Base-by-base conservation (phyloP, 2,797 vertebrate species). In the Melanitta fusca region DNA sequence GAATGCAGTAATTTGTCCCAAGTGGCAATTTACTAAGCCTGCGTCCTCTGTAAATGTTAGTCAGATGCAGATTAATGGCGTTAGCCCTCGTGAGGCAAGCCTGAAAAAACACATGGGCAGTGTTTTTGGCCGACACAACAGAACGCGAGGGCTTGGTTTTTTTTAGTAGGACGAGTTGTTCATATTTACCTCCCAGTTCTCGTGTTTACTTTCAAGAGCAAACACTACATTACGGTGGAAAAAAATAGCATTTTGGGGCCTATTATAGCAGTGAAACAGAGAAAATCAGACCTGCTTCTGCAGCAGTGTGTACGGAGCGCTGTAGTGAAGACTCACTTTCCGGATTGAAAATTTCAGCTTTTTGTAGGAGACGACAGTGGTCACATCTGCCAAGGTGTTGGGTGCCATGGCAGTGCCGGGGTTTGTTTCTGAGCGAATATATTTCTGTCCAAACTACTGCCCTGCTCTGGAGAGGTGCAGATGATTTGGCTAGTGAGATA, bases 391-490 rank as follows among this genome's bases (percentile, higher is more conserved):
- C 18, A 51, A 84, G 41, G 54, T 21, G 34, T 24, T 75, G 4
- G 2, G 2, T 79, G 64, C 68, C 27, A 5, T 17, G 21, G 11
- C 47, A 19, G 13, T 0, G 0, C 5, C 0, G 1, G 68, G 53
- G 14, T 41, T 88, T 71, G 25, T 89, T 74, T n/a, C 30, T 70
- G 6, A 17, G 38, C 22, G 65, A 60, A n/a, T 11, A 6, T 45
- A n/a, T 51, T 65, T 20, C 32, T 51, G 32, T 32, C 72, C 38
- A 36, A 85, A 57, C 25, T 27, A 0, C 57, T 72, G 38, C 22
- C 5, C 13, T 32, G 0, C 43, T 75, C 45, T 43, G 3, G 14
- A 27, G 54, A 74, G 51, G 34, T 79, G 60, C 51, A 14, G 38
- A 1, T 36, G 32, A 58, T 83, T 53, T 73, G 58, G 17, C 53